phyloP scores from a whole-genome alignment of 2,888 invertebrate genomes.

The Parnassius glacialis region DNA sequence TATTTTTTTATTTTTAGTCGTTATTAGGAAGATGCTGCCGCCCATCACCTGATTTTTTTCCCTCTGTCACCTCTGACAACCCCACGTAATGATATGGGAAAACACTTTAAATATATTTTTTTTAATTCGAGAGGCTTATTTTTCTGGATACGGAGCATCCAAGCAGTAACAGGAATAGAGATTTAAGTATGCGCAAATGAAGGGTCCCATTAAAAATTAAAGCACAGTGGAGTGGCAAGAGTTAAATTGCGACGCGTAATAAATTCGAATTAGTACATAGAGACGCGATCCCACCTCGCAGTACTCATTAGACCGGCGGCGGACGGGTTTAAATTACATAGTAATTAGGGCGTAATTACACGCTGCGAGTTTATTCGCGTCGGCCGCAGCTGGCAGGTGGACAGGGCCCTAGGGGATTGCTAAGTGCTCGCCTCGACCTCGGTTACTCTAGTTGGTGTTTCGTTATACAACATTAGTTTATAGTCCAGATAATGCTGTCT shows the following conservation, averaged over 20 bases:
- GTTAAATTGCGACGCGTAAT: not conserved
- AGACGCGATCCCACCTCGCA: not conserved
- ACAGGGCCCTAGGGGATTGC: not conserved
- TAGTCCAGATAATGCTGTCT: too few species aligned
- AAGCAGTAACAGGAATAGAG: too few species aligned
- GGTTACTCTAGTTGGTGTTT: not conserved
- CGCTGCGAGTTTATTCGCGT: not conserved
- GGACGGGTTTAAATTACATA: not conserved
- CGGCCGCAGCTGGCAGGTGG: not conserved
- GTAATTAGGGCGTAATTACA: not conserved
- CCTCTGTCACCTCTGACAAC: too few species aligned
- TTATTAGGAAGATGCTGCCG: too few species aligned
- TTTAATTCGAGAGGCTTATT: too few species aligned
- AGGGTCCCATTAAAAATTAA: not conserved
- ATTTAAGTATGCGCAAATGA: too few species aligned
- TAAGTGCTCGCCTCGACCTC: not conserved
- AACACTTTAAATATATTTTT: too few species aligned
- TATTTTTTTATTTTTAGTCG: too few species aligned
- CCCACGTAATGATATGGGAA: too few species aligned
- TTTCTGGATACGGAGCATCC: too few species aligned
- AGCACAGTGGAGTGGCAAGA: not conserved
- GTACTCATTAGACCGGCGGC: not conserved
- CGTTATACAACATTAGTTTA: not conserved
- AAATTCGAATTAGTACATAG: slow-evolving; percentile 2
- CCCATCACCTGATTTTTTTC: too few species aligned